These are phyloP conservation scores for Fringilla coelebs DNA, from an alignment of 2,797 vertebrate genomes.

Conservation along the genomic window DNA sequence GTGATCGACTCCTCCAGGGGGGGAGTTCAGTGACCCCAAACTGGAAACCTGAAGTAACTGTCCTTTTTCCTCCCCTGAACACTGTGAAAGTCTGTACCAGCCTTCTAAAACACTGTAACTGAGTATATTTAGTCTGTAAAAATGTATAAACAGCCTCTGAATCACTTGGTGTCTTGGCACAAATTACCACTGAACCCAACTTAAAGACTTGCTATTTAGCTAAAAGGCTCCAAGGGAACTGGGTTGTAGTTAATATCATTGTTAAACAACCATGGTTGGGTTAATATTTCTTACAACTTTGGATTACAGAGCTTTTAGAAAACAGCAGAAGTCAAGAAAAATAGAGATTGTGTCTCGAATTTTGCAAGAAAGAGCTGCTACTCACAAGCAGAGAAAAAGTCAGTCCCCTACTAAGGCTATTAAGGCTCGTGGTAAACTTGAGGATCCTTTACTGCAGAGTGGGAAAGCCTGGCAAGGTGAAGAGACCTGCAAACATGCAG, in stretches of 20 bases:
- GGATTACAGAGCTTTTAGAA: conserved; percentile 79
- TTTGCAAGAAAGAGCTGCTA: conserved; percentile 75
- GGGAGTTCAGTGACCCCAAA: background rate
- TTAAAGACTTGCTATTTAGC: background rate
- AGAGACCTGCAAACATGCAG: background rate
- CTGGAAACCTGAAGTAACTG: background rate
- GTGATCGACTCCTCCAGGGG: background rate
- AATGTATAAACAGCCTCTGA: background rate
- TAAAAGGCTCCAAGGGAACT: background rate
- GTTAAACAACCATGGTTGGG: background rate
- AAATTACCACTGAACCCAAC: background rate
- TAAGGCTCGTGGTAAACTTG: background rate
- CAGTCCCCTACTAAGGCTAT: background rate
- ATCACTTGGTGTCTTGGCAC: background rate
- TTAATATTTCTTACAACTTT: background rate
- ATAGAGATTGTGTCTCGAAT: conserved; percentile 80
- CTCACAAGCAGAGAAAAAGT: conserved; percentile 54
- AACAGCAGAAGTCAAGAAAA: conserved; percentile 79
- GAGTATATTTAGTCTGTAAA: background rate
- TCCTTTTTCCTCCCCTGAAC: background rate
- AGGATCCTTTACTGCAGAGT: background rate
- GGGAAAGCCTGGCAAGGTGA: conserved; percentile 66
- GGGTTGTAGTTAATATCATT: background rate
- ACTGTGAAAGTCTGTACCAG: background rate
- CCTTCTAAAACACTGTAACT: background rate